Percentiles rank a stretch among this genome's conserved stretches.
Evolutionary conservation across 2,888 invertebrate species (phyloP).

Genomic region (Ctena decussata): DNA sequence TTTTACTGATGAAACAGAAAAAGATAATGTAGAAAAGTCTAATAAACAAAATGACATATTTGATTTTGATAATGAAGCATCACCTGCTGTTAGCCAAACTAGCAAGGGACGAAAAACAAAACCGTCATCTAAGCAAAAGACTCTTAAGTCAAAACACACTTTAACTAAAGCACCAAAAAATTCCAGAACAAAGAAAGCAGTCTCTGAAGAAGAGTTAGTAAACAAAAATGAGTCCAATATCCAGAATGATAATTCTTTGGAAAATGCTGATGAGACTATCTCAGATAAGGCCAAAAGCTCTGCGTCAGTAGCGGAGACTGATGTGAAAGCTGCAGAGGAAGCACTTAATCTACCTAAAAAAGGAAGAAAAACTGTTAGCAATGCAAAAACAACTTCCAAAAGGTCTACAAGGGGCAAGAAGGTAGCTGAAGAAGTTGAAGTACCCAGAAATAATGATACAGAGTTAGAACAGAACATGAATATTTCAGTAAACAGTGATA

Average conservation of each 20-base stretch:
- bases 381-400: background rate
- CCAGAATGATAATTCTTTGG: background rate
- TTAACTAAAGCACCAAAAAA: background rate
- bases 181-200: background rate
- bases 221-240: background rate
- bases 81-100: background rate
- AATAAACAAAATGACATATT: background rate
- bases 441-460: background rate
- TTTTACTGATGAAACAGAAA: background rate
- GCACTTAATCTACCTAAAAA: background rate
- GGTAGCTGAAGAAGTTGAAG: background rate
- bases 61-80: constrained; percentile 3
- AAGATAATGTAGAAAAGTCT: background rate
- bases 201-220: background rate
- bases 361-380: background rate
- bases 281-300: background rate
- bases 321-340: background rate
- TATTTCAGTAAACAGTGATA: background rate
- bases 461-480: background rate
- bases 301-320: background rate
- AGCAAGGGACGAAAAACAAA: background rate
- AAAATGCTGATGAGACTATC: background rate
- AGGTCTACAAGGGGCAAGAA: background rate
- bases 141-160: background rate
- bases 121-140: background rate